Conservation (phyloP, 2,797 vertebrate genomes). For the Sebastes goodei region DNA sequence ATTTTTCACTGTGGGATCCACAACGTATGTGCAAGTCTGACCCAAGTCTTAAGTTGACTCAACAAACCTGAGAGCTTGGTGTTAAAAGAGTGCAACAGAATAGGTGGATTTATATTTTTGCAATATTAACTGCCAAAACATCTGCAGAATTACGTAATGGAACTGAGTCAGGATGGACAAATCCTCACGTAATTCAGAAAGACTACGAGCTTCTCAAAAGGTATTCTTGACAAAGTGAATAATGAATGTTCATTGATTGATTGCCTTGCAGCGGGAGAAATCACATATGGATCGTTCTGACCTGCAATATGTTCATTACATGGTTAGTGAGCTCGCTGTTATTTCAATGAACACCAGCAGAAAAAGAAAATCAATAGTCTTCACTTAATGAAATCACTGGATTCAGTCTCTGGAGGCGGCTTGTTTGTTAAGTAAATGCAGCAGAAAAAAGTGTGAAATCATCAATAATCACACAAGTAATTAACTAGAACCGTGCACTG, state of each 20-base stretch:
- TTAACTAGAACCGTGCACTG: constrained; percentile 23
- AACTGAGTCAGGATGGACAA: neutral
- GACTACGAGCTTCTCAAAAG: neutral
- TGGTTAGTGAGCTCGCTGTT: constrained; percentile 30
- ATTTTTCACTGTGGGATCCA: too few relatives aligned
- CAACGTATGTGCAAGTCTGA: too few relatives aligned
- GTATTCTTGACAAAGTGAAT: constrained; percentile 6
- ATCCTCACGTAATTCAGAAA: neutral
- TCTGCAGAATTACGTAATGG: neutral
- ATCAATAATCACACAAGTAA: constrained; percentile 41
- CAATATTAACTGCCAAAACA: neutral
- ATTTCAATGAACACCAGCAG: constrained; percentile 38
- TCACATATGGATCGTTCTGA: constrained; percentile 25
- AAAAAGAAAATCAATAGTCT: constrained; percentile 63
- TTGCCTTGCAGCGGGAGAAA: constrained; percentile 14
- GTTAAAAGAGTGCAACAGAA: neutral
- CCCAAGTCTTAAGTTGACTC: neutral
- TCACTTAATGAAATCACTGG: constrained; percentile 54
- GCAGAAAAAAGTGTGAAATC: constrained; percentile 51
- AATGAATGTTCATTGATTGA: constrained; percentile 10
- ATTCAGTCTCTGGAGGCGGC: constrained; percentile 36
- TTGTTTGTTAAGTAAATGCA: constrained; percentile 38
- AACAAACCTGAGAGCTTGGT: neutral
- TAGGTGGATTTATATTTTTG: neutral
- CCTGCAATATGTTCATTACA: constrained; percentile 51